These are phyloP conservation scores for Hemitrygon akajei DNA, from an alignment of 2,797 vertebrate species.

Conservation along the genomic window DNA sequence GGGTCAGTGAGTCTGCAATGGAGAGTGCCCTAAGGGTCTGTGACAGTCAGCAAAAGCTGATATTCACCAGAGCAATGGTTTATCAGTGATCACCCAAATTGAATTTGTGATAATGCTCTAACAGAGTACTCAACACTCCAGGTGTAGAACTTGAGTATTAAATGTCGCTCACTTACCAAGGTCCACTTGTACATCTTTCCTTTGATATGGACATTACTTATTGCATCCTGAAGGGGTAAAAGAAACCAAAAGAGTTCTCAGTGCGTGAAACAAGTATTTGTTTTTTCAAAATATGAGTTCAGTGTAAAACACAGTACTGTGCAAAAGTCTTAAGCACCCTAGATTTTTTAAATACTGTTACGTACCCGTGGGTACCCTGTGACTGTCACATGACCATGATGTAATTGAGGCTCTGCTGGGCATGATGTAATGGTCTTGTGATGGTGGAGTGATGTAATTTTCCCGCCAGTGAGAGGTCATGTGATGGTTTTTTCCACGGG, in stretches of 20 bases:
- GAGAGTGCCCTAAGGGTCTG: too few relatives aligned
- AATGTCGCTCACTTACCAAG: conserved; percentile 57
- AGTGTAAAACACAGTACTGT: not conserved
- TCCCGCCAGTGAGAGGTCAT: too few relatives aligned
- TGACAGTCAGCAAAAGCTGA: not conserved
- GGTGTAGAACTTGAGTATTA: not conserved
- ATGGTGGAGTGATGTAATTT: too few relatives aligned
- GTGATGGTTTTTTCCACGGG: too few relatives aligned
- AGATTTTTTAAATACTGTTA: too few relatives aligned
- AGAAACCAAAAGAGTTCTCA: not conserved
- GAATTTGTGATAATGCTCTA: not conserved
- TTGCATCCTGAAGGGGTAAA: conserved; percentile 58
- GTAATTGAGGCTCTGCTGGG: too few relatives aligned
- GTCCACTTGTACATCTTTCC: conserved; percentile 72
- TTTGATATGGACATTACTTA: conserved; percentile 68
- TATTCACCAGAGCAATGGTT: not conserved
- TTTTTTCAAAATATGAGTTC: too few relatives aligned
- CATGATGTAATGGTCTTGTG: too few relatives aligned
- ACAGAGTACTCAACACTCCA: not conserved
- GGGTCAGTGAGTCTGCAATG: too few relatives aligned
- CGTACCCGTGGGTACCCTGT: too few relatives aligned
- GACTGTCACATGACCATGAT: too few relatives aligned
- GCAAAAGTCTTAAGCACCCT: too few relatives aligned
- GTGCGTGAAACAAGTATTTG: not conserved
- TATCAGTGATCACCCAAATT: not conserved